Evolutionary conservation across 2,113 vertebrate genomes (phyloP), one percentile per base, ranked within the genome.

Genomic region (Raja brachyura): DNA sequence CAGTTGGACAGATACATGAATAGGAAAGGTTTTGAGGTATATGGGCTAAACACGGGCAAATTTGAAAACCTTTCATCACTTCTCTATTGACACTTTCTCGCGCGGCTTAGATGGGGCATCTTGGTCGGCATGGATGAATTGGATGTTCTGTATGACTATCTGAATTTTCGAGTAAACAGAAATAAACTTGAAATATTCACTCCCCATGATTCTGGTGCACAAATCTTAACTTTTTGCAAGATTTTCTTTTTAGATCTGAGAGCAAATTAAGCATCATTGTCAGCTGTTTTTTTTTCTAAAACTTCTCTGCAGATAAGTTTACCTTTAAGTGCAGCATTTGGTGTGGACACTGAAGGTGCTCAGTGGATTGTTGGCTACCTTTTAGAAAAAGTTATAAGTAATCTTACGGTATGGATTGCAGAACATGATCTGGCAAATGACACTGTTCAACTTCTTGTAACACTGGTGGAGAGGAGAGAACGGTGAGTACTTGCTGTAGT

Each of bases 351-450:
- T 0, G 99, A 99, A 95, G 99, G 98, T 70, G 98, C 99, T 94
- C 98, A 98, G 96, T 99, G 99, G 99, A 98, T 99, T 96, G 97
- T 99, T 95, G 98, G 98, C 95, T 99, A 99, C 95, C 98, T 99
- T 93, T 96, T 99, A 96, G 98, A 99, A 95, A 99, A 99, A 95
- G 98, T 99, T 94, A 98, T 99, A 95, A 99, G 98, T 96, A 99
- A 99, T 95, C 97, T 99, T 94, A 98, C 98, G 0, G 99, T 99
- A 94, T 99, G 99, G 98, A 99, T 98, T 95, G 98, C 98, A 22
- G 99, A 99, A 95, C 96, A 98, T 2, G 99, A 99, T 94, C 97
- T 99, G 93, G 98, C 98, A 31, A 98, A 97, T 93, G 99, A 99
- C 95, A 99, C 98, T 0, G 98, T 99, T 95, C 98, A 99, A 93